Conservation (phyloP, 2,113 vertebrate genomes). For the rat (Rattus norvegicus) region GRCr8 NC_086020.1:227919001-227919500, state of each 20-base stretch:
- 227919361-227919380: background rate
- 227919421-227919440: background rate
- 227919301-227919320: background rate
- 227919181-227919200: background rate
- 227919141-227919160: slow-evolving; percentile 4
- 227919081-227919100: background rate
- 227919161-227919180: background rate
- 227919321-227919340: background rate
- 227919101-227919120: slow-evolving; percentile 16
- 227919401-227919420: background rate
- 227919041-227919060: background rate
- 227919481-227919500: background rate
- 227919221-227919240: background rate
- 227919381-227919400: background rate
- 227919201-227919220: background rate
- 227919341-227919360: background rate
- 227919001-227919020: background rate
- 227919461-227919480: background rate
- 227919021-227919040: background rate
- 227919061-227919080: background rate
- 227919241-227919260: background rate
- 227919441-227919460: background rate
- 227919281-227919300: background rate
- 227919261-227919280: background rate
- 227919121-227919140: background rate